Base-by-base conservation (phyloP, 1,140 invertebrate species). In the Ostrea edulis region DNA sequence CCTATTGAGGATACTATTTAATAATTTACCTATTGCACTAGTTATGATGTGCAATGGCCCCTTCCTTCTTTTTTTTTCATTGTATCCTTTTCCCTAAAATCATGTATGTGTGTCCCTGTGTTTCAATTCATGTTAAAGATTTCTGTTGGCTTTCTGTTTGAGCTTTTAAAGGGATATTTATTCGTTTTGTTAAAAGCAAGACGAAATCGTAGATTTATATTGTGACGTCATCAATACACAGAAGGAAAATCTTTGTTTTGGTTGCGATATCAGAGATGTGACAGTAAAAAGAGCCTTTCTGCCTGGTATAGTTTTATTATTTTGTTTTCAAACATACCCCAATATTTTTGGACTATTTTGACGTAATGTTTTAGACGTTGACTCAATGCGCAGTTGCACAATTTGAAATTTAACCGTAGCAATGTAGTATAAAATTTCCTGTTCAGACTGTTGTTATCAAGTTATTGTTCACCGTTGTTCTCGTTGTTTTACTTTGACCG, bases 171-270 rank as follows among this genome's bases (percentile, higher is more conserved):
- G n/a, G n/a, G n/a, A n/a, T n/a, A n/a, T 44, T 55, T 55, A 55
- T 55, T 55, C 54, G 54, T 55, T 55, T 55, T 8, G 9, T 55
- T 17, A 55, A 55, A 9, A 0, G 14, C 8, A 55, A 55, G 9
- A 8, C 9, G 3, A 2, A 22, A 22, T 68, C 65, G 65, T 68
- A 68, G 0, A 77, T 35, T 77, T 77, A 29, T 14, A 62, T 62
- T 44, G 29, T 77, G 68, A 77, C 68, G 68, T 77, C 68, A 77
- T 77, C 68, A 29, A 29, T 77, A 29, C n/a, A 62, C 68, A 77
- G 68, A 77, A 29, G 68, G 25, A 77, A 77, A 77, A 77, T 77
- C 68, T 77, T 77, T 77, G 68, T 77, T 77, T 77, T 77, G 68
- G 68, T 77, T 77, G 22, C 22, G 29, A 35, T 22, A 11, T 35